These are phyloP conservation scores for Acromyrmex heyeri DNA, from an alignment of 1,140 invertebrate species.

Conservation along the genomic window DNA sequence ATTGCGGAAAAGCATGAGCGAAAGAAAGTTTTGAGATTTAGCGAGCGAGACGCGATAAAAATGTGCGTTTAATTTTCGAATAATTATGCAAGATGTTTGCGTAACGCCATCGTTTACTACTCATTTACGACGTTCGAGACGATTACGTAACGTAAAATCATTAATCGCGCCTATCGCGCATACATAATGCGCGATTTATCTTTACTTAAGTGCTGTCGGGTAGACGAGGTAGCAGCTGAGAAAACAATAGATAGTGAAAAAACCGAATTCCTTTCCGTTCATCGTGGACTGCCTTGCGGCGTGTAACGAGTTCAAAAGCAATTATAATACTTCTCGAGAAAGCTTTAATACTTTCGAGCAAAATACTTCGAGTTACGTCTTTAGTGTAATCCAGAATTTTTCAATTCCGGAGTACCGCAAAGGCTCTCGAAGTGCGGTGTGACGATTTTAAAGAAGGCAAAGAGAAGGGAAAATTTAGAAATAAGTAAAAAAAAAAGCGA, in stretches of 20 bases:
- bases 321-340: not conserved
- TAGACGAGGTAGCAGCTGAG: slow-evolving; percentile 9
- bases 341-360: not conserved
- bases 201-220: slow-evolving; percentile 5
- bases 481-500: no score
- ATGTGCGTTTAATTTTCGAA: not conserved
- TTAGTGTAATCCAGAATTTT: not conserved
- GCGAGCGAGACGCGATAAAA: not conserved
- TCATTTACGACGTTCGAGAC: not conserved
- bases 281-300: not conserved
- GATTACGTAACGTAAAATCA: slow-evolving; percentile 36
- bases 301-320: not conserved
- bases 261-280: not conserved
- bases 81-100: slow-evolving; percentile 30
- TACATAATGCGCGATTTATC: not conserved
- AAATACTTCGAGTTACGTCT: not conserved
- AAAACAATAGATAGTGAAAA: slow-evolving; percentile 25
- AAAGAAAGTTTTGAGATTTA: not conserved
- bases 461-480: no score
- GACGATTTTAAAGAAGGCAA: no score
- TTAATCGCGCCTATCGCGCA: slow-evolving; percentile 31
- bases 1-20: not conserved
- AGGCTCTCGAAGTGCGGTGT: no score
- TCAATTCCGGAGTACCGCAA: no score
- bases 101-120: not conserved